Conservation (phyloP, 2,888 invertebrate species). For the Pycnomerus fuliginosus region DNA sequence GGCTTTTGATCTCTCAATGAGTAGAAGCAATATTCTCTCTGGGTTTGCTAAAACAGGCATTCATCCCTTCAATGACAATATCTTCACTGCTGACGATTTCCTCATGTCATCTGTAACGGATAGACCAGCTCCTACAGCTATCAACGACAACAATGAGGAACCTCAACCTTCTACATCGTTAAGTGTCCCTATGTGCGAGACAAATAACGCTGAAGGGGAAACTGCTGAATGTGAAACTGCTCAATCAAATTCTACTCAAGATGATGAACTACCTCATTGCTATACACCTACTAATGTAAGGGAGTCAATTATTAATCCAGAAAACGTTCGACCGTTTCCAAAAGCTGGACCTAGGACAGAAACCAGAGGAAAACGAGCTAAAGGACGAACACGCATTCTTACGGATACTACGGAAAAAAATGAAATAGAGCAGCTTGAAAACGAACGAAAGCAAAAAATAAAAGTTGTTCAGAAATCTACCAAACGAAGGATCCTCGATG, state of each 20-base stretch:
- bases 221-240: not conserved
- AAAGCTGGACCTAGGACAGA: not conserved
- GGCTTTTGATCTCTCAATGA: not conserved
- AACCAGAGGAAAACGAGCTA: not conserved
- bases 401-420: not conserved
- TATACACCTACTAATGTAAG: not conserved
- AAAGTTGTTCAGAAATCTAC: no score
- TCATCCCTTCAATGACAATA: not conserved
- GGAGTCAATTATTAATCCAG: not conserved
- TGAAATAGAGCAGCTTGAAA: no score
- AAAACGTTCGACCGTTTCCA: not conserved
- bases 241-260: not conserved
- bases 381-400: not conserved
- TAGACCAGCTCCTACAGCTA: not conserved
- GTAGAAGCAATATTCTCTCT: not conserved
- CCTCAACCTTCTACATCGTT: not conserved
- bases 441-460: no score
- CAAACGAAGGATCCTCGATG: no score
- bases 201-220: not conserved
- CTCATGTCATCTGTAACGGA: not conserved
- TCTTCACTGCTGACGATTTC: not conserved
- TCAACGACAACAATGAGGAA: not conserved
- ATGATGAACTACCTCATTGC: not conserved
- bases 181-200: no score
- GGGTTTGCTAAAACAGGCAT: not conserved